Percentiles rank a stretch among this genome's conserved stretches.
These are phyloP conservation scores for Tenthredo livida DNA, from an alignment of 2,888 invertebrate genomes.

Conservation along the genomic window DNA sequence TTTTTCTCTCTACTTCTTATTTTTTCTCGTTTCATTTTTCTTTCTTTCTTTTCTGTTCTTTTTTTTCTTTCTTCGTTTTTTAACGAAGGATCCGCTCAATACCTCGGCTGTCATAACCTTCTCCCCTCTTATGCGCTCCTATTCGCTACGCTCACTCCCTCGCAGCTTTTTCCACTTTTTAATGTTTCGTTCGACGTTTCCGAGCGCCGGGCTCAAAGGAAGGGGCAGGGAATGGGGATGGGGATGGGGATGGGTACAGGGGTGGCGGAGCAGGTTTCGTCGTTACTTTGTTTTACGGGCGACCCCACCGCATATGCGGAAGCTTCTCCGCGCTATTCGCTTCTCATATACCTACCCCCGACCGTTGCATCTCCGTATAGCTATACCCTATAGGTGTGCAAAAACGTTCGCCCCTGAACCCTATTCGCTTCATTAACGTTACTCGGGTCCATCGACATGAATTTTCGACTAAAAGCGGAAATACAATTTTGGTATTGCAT, in stretches of 20 bases:
- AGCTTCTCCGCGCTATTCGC: constrained; percentile 14
- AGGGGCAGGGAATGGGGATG: constrained; percentile 43
- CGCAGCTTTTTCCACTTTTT: constrained; percentile 74
- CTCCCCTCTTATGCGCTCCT: constrained; percentile 60
- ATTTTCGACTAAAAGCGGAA: background rate
- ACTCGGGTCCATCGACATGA: background rate
- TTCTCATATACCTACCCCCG: background rate
- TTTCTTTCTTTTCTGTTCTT: background rate
- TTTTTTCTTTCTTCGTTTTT: constrained; percentile 61
- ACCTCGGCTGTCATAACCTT: constrained; percentile 77
- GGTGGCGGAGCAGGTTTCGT: constrained; percentile 74
- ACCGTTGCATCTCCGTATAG: background rate
- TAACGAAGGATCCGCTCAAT: constrained; percentile 78
- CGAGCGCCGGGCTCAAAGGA: constrained; percentile 63
- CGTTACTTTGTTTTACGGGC: constrained; percentile 77
- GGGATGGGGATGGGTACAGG: constrained; percentile 55
- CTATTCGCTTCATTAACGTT: constrained; percentile 3
- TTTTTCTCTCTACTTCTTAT: background rate
- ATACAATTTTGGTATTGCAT: background rate
- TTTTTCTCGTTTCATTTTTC: constrained; percentile 3
- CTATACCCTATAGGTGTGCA: constrained; percentile 13
- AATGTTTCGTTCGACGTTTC: constrained; percentile 77
- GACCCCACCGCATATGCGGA: constrained; percentile 59
- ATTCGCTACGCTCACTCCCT: constrained; percentile 57
- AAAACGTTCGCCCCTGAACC: background rate